Conservation (phyloP, 2,797 vertebrate species). For the Leptodactylus fallax region DNA sequence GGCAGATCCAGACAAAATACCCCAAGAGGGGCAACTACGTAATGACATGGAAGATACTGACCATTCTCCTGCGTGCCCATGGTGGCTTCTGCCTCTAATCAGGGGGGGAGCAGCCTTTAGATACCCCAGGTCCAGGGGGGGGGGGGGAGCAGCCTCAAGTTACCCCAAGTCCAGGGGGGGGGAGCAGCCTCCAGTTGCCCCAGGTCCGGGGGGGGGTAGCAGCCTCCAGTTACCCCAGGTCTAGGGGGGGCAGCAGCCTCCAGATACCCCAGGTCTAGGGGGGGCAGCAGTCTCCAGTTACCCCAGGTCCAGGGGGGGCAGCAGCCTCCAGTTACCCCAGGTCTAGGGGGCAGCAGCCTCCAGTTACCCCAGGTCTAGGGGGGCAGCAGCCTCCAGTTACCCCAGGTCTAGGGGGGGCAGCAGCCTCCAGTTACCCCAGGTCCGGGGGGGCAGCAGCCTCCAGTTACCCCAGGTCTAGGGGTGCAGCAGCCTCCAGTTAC, state of each 20-base stretch:
- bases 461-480: not conserved
- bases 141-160: not conserved
- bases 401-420: not conserved
- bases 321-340: not conserved
- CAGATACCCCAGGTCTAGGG: too few species aligned
- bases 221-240: too few species aligned
- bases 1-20: too few species aligned
- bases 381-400: not conserved
- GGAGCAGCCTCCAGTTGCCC: not conserved
- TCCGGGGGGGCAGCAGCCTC: not conserved
- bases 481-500: not conserved
- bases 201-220: too few species aligned
- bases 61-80: slow-evolving; percentile 70
- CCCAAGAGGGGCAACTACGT: too few species aligned
- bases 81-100: not conserved
- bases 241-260: too few species aligned
- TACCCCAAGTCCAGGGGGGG: not conserved
- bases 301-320: not conserved
- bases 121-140: too few species aligned
- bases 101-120: not conserved
- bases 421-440: not conserved
- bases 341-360: not conserved
- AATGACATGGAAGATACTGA: slow-evolving; percentile 48
- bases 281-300: not conserved
- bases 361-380: not conserved